phyloP scores from a whole-genome alignment of 2,888 invertebrate genomes.

The Synergus japonicus region DNA sequence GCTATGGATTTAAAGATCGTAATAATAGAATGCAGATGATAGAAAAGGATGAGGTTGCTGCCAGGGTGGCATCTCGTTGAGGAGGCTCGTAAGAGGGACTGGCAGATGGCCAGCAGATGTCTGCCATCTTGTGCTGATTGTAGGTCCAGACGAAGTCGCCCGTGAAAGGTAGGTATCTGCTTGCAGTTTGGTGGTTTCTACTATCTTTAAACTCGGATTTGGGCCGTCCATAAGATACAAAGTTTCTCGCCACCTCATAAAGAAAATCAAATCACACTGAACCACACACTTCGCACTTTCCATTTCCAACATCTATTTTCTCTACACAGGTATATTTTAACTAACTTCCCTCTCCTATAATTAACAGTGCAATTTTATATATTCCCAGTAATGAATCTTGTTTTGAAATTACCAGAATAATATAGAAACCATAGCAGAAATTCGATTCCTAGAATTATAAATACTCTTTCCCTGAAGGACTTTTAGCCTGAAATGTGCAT shows the following conservation, averaged over 20 bases:
- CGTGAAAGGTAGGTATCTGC: conserved; percentile 61
- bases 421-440: not conserved
- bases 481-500: not conserved
- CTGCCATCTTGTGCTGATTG: conserved; percentile 67
- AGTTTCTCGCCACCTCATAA: not conserved
- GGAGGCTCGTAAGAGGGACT: conserved; percentile 59
- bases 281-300: not conserved
- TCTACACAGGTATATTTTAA: not conserved
- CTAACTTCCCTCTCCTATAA: too few species aligned
- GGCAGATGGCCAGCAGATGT: conserved; percentile 72
- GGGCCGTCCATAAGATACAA: conserved; percentile 43
- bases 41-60: not conserved
- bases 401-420: not conserved
- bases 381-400: too few species aligned
- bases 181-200: conserved; percentile 50
- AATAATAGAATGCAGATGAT: not conserved
- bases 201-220: conserved; percentile 54
- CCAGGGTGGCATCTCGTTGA: conserved; percentile 51
- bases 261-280: not conserved
- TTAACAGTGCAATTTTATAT: too few species aligned
- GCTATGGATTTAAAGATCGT: not conserved
- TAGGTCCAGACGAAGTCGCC: conserved; percentile 60
- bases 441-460: not conserved
- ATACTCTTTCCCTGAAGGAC: not conserved
- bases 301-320: not conserved